phyloP scores from a whole-genome alignment of 1,140 invertebrate species.

The Gryllus bimaculatus region DNA sequence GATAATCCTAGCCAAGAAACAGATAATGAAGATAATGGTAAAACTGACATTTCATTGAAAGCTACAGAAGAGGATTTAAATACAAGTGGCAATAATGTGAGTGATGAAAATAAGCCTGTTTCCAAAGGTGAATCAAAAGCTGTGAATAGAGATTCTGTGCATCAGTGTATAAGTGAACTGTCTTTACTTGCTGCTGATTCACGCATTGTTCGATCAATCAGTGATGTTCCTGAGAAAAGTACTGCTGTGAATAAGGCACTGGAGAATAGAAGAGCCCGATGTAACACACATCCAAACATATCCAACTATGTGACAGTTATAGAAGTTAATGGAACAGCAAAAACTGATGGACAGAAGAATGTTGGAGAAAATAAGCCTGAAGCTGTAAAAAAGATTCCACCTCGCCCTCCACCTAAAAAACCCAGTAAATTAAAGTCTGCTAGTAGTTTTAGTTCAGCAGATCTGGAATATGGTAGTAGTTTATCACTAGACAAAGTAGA shows the following conservation, averaged over 20 bases:
- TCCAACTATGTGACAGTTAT: constrained; percentile 82
- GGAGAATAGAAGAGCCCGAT: constrained; percentile 11
- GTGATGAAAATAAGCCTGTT: constrained; percentile 18
- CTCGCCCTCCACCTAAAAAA: constrained; percentile 32
- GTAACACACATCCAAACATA: constrained; percentile 31
- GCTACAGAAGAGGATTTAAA: neutral
- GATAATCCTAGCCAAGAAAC: neutral
- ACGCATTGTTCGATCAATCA: constrained; percentile 12
- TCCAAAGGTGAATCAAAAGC: constrained; percentile 18
- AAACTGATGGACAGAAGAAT: constrained; percentile 12
- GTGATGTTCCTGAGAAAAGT: constrained; percentile 14
- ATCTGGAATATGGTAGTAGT: constrained; percentile 37
- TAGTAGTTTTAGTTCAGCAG: constrained; percentile 25
- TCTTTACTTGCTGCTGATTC: constrained; percentile 34
- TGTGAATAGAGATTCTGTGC: constrained; percentile 21
- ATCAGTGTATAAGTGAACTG: constrained; percentile 39
- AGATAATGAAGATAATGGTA: constrained; percentile 19
- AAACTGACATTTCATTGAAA: constrained; percentile 2
- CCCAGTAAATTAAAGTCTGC: neutral
- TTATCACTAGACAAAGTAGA: constrained; percentile 28
- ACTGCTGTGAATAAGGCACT: neutral
- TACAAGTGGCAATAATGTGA: constrained; percentile 22
- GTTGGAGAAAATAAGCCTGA: constrained; percentile 20
- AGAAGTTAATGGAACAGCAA: constrained; percentile 56
- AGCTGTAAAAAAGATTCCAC: constrained; percentile 31